Evolutionary conservation across 2,797 vertebrate species (phyloP), one percentile per base, ranked within the genome.

Genomic region (Pantherophis alleghaniensis): DNA sequence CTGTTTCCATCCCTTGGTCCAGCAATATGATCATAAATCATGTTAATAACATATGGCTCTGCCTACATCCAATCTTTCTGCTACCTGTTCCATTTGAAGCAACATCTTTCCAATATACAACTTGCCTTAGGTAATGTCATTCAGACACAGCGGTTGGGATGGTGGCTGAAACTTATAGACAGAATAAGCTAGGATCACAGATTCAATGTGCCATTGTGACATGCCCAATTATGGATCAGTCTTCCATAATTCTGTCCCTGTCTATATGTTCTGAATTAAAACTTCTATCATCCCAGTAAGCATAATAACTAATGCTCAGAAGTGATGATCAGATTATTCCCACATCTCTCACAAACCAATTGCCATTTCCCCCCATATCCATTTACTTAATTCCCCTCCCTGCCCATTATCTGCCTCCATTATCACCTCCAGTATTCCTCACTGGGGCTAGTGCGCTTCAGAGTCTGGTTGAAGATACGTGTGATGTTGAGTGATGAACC

Each of bases 371-470:
- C 14, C 60, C 86, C 86, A 2, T 51, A 90, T 18, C 56, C 0
- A 47, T 86, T 32, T 57, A 53, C 79, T 24, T 24, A 47, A 1
- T 0, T n/a, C 3, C 22, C 86, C 42, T 83, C 20, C 74, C 90
- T 18, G 6, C 91, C 87, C 93, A 93, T 91, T 32, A 94, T 98
- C 20, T 79, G 37, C 37, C 91, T 89, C 87, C 93, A 93, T 91
- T 32, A 94, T 98, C 98, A 99, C 99, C 98, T 99, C 99, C 99
- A 99, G 98, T 99, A 99, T 96, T 99, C 99, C 97, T 99, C 99
- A 0, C 99, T 99, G 97, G 99, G 99, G 96, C 99, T 99, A 96
- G 99, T 99, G 97, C 99, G 98, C 97, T 99, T 99, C 91, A 97
- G 94, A 37, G 98, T 99, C 94, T 97, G 97, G 94, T 99, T 99